These are phyloP conservation scores for Arvicola amphibius DNA, from an alignment of 2,797 vertebrate genomes.

Conservation along the genomic window DNA sequence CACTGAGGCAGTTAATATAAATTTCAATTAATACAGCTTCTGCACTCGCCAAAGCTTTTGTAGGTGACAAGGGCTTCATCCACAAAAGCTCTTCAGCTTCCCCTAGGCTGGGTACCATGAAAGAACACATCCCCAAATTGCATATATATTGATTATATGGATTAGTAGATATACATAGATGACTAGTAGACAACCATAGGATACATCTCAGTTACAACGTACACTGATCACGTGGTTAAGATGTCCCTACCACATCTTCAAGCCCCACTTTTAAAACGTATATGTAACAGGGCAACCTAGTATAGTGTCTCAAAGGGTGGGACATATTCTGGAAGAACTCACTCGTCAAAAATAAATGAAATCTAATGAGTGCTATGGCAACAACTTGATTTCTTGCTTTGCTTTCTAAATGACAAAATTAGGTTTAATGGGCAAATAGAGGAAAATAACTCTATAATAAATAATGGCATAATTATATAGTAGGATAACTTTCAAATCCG, in stretches of 20 bases:
- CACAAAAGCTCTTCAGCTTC: slow-evolving; percentile 30
- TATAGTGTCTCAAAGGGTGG: slow-evolving; percentile 34
- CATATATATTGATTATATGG: background rate
- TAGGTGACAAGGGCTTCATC: background rate
- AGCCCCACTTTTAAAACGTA: slow-evolving; percentile 16
- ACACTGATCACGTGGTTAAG: background rate
- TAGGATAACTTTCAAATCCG: slow-evolving; percentile 58
- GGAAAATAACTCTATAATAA: slow-evolving; percentile 74
- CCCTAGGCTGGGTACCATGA: background rate
- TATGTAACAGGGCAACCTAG: background rate
- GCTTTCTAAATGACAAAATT: slow-evolving; percentile 76
- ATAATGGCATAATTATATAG: slow-evolving; percentile 72
- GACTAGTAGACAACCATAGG: background rate
- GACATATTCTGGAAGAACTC: slow-evolving; percentile 49
- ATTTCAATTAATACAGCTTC: slow-evolving; percentile 16
- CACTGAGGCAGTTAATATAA: background rate
- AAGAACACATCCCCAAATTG: background rate
- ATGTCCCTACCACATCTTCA: background rate
- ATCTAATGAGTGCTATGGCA: slow-evolving; percentile 39
- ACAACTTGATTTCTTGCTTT: slow-evolving; percentile 71
- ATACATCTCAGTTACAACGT: background rate
- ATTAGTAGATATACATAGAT: background rate
- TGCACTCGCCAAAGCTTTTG: background rate
- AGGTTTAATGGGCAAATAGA: slow-evolving; percentile 57
- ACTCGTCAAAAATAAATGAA: slow-evolving; percentile 62